Evolutionary conservation across 2,797 vertebrate species (phyloP).

Genomic region (Capromys pilorides): DNA sequence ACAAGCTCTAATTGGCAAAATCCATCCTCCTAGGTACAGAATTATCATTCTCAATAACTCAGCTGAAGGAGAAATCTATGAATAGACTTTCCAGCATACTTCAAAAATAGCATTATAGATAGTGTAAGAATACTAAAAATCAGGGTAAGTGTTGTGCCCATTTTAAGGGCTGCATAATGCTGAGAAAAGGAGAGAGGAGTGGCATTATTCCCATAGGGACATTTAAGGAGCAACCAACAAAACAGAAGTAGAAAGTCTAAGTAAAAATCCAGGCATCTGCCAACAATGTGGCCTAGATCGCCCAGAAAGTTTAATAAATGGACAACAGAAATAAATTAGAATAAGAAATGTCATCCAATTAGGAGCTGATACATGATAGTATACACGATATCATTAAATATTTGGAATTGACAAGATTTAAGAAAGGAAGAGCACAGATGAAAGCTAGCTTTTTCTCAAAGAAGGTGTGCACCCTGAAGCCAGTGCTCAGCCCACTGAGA

Average conservation of each 20-base stretch:
- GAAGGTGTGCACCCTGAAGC: background rate
- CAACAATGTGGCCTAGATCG: background rate
- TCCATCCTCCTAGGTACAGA: background rate
- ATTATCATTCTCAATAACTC: slow-evolving; percentile 13
- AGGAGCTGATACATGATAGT: background rate
- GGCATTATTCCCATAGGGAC: background rate
- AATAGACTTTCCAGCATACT: background rate
- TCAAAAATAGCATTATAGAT: background rate
- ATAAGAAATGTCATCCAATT: background rate
- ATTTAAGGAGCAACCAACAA: background rate
- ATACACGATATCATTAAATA: background rate
- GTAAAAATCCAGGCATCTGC: background rate
- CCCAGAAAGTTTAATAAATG: slow-evolving; percentile 1
- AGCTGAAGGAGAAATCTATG: background rate
- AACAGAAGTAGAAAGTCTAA: background rate
- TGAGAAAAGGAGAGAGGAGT: background rate
- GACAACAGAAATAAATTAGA: slow-evolving; percentile 16
- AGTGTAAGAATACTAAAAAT: no score
- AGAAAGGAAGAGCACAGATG: background rate
- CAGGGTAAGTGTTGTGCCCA: background rate
- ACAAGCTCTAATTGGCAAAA: slow-evolving; percentile 4
- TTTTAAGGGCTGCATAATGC: background rate
- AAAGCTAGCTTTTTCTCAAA: background rate
- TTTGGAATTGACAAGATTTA: slow-evolving; percentile 10
- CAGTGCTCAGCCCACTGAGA: background rate